These are phyloP conservation scores for Apteryx owenii DNA, from an alignment of 2,113 vertebrate genomes.

Conservation along the genomic window DNA sequence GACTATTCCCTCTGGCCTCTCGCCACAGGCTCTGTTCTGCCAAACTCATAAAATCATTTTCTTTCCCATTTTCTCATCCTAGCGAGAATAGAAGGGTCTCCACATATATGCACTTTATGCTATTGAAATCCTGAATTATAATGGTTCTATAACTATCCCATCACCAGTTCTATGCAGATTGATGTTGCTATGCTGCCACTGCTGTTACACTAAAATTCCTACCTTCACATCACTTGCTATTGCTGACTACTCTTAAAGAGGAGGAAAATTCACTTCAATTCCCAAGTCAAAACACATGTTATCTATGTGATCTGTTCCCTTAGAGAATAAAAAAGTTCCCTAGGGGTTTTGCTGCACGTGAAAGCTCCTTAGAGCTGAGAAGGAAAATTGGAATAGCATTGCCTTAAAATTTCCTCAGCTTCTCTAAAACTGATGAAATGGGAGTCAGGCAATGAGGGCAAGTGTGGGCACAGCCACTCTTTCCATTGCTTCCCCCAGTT, in stretches of 20 bases:
- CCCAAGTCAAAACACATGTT: background rate
- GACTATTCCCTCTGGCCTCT: background rate
- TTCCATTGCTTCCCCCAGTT: background rate
- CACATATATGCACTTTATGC: background rate
- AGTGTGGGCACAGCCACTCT: background rate
- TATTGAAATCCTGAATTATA: background rate
- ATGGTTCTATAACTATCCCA: background rate
- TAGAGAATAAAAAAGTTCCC: background rate
- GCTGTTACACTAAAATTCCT: background rate
- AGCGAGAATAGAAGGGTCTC: background rate
- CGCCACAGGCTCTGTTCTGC: background rate
- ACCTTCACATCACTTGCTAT: background rate
- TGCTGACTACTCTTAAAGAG: background rate
- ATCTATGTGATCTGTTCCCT: background rate
- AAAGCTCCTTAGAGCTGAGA: background rate
- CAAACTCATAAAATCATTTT: background rate
- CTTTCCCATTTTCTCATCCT: background rate
- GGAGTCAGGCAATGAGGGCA: rapidly evolving
- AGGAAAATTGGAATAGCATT: background rate
- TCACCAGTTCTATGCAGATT: background rate
- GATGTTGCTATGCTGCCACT: background rate
- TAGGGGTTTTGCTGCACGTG: background rate
- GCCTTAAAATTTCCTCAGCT: background rate
- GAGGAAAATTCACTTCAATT: background rate
- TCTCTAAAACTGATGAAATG: background rate